Evolutionary conservation across 1,140 invertebrate genomes (phyloP).

Genomic region (Pseudomyrmex pallidus): DNA sequence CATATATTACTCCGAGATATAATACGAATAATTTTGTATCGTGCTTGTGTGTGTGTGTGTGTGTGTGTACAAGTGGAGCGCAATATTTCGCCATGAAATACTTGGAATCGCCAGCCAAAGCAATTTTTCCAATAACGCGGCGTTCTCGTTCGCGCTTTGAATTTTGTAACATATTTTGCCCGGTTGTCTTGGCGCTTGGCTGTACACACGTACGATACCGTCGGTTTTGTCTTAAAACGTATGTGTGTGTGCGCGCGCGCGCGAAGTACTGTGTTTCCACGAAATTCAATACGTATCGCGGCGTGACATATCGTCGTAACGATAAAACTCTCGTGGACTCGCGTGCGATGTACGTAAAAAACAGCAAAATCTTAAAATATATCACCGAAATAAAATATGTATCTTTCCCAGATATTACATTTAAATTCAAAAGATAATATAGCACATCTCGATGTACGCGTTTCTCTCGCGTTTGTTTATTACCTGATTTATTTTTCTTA

Average conservation of each 20-base stretch:
- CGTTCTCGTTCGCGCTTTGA: conserved; percentile 14
- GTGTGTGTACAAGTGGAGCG: not conserved
- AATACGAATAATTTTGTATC: conserved; percentile 14
- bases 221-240: not conserved
- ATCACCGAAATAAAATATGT: not conserved
- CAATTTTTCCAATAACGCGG: conserved; percentile 33
- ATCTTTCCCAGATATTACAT: not conserved
- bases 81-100: conserved; percentile 6
- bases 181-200: conserved; percentile 23
- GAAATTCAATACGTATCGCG: conserved; percentile 19
- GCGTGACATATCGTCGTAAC: not conserved
- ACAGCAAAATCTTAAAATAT: not conserved
- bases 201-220: not conserved
- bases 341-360: not conserved
- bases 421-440: not conserved
- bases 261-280: not conserved
- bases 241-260: not conserved
- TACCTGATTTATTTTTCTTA: not conserved
- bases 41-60: conserved; percentile 29
- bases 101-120: not conserved
- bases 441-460: not conserved
- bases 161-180: conserved; percentile 33
- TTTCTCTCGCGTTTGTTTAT: conserved; percentile 1
- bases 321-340: not conserved
- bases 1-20: not conserved